Evolutionary conservation across 2,113 vertebrate species (phyloP).

Genomic region (Hippoglossus stenolepis): DNA sequence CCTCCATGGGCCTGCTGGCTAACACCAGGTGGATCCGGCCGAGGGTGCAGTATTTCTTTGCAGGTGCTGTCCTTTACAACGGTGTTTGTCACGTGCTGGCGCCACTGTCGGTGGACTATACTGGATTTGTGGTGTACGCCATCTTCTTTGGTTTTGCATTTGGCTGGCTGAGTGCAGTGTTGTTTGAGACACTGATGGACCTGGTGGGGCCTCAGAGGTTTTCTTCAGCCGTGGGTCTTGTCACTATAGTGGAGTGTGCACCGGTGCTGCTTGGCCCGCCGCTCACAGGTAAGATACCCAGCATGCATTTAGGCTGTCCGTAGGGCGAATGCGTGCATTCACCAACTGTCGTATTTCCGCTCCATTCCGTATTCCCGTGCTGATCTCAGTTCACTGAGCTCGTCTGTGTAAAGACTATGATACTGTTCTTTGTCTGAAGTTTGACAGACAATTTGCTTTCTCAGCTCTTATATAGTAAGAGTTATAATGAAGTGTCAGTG

Average conservation of each 20-base stretch:
- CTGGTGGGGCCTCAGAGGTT: constrained; percentile 93
- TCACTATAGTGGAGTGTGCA: constrained; percentile 96
- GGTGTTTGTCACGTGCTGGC: constrained; percentile 92
- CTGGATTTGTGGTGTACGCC: constrained; percentile 90
- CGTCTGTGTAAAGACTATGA: too few relatives aligned
- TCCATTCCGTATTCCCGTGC: too few relatives aligned
- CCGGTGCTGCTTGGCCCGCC: constrained; percentile 96
- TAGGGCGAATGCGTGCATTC: too few relatives aligned
- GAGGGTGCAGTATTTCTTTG: constrained; percentile 93
- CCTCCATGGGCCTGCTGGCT: constrained; percentile 95
- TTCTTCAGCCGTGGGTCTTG: constrained; percentile 94
- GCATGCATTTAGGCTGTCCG: not conserved
- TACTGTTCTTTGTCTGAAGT: too few relatives aligned
- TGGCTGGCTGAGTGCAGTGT: constrained; percentile 93
- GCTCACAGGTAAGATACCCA: constrained; percentile 85
- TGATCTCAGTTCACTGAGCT: too few relatives aligned
- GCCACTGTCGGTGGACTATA: constrained; percentile 85
- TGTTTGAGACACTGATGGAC: constrained; percentile 98
- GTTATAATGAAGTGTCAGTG: too few relatives aligned
- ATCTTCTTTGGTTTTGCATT: constrained; percentile 96
- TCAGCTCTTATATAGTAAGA: too few relatives aligned
- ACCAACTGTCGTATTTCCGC: too few relatives aligned
- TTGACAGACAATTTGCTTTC: too few relatives aligned
- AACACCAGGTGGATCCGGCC: constrained; percentile 95
- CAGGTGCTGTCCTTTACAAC: constrained; percentile 89